A percentile compares a stretch with the other conserved stretches of the same genome.
These are phyloP conservation scores for Chitala chitala DNA, from an alignment of 2,113 vertebrate species.

Conservation along the genomic window DNA sequence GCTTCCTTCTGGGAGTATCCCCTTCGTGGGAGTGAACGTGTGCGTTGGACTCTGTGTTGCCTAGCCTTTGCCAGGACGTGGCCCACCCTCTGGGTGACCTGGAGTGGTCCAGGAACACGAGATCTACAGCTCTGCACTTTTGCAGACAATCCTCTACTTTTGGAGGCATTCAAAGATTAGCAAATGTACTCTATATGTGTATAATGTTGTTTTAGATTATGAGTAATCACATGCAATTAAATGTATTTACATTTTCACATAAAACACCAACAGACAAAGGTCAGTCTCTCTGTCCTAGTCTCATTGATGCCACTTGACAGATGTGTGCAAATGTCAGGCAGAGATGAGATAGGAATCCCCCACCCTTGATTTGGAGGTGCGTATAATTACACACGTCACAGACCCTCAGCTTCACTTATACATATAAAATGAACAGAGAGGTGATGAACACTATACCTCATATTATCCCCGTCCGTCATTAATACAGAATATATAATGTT, in stretches of 20 bases:
- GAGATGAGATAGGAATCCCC: background rate
- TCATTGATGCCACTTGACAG: background rate
- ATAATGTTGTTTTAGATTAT: too few relatives aligned
- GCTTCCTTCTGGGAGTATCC: slow-evolving; percentile 44
- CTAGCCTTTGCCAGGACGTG: slow-evolving; percentile 40
- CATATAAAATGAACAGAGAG: background rate
- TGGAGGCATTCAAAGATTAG: too few relatives aligned
- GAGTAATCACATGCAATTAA: too few relatives aligned
- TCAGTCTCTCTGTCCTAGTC: too few relatives aligned
- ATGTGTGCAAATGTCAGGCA: background rate
- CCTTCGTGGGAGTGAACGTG: slow-evolving; percentile 51
- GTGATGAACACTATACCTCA: too few relatives aligned
- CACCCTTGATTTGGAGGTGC: background rate
- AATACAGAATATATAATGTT: too few relatives aligned
- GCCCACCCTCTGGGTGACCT: slow-evolving; percentile 15
- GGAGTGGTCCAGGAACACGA: too few relatives aligned
- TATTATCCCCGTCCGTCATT: too few relatives aligned
- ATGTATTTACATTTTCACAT: background rate
- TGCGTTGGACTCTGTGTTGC: slow-evolving; percentile 20
- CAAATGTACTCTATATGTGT: too few relatives aligned
- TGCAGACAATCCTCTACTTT: too few relatives aligned
- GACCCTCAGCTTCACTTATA: background rate
- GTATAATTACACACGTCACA: background rate
- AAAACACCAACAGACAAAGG: too few relatives aligned
- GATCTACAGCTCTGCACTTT: too few relatives aligned